These are phyloP conservation scores for Caenorhabditis sp. DNA, from an alignment of 2,888 invertebrate genomes.

Conservation along the genomic window DNA sequence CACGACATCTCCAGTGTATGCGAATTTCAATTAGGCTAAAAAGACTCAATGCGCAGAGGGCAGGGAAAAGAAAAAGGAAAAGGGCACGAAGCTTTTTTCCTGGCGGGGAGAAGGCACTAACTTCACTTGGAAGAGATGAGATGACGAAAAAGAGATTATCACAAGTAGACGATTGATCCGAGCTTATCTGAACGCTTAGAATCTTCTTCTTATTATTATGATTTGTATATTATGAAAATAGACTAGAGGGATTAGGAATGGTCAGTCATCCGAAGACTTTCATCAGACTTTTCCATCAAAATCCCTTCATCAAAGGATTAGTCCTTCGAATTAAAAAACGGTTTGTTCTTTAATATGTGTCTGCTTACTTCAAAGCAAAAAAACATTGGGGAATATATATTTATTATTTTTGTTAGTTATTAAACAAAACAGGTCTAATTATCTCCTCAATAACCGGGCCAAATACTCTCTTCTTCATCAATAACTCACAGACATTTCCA, in stretches of 20 bases:
- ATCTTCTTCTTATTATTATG: slow-evolving; percentile 22
- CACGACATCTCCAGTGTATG: slow-evolving; percentile 3
- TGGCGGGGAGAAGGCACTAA: too few species aligned
- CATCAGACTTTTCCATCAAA: slow-evolving; percentile 22
- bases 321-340: too few species aligned
- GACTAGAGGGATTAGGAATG: slow-evolving; percentile 18
- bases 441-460: too few species aligned
- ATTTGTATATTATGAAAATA: slow-evolving; percentile 17
- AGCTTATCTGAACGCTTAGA: slow-evolving; percentile 32
- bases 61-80: not conserved
- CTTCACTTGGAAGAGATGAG: not conserved
- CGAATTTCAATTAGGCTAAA: slow-evolving; percentile 4
- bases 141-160: not conserved
- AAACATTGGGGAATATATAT: too few species aligned
- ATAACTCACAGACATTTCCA: too few species aligned
- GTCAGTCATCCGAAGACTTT: slow-evolving; percentile 27
- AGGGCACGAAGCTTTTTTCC: not conserved
- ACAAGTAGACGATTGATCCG: slow-evolving; percentile 17
- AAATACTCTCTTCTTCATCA: too few species aligned
- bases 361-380: too few species aligned
- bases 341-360: too few species aligned
- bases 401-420: too few species aligned
- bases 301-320: slow-evolving; percentile 32
- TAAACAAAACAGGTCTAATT: too few species aligned
- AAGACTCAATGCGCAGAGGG: not conserved